Percentiles rank a stretch among this genome's conserved stretches.
These are phyloP conservation scores for Notodonta dromedarius DNA, from an alignment of 2,888 invertebrate species.

Conservation along the genomic window DNA sequence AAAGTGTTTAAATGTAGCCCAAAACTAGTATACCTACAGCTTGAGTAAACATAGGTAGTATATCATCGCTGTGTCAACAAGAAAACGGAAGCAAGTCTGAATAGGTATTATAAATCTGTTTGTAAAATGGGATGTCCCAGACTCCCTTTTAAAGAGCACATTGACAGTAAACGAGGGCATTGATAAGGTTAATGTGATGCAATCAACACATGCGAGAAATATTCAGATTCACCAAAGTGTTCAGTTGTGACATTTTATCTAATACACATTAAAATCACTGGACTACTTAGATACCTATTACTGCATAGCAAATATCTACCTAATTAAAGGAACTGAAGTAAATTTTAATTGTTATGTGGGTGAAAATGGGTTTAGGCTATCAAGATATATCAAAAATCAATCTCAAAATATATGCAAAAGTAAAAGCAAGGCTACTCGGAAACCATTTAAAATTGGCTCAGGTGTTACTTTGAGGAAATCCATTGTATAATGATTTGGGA, in stretches of 20 bases:
- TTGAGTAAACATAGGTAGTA: background rate
- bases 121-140: slow-evolving; percentile 9
- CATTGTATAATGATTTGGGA: too few relatives aligned
- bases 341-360: background rate
- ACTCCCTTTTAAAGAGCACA: slow-evolving; percentile 21
- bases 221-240: background rate
- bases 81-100: background rate
- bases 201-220: background rate
- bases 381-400: too few relatives aligned
- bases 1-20: too few relatives aligned
- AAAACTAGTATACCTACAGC: too few relatives aligned
- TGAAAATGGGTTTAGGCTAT: background rate
- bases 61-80: background rate
- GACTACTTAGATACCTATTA: background rate
- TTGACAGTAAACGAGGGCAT: slow-evolving; percentile 1
- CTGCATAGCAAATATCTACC: background rate
- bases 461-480: too few relatives aligned
- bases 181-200: slow-evolving; percentile 4
- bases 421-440: too few relatives aligned
- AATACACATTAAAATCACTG: background rate
- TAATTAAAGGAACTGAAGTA: background rate
- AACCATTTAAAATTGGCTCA: too few relatives aligned
- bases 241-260: background rate
- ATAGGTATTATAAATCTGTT: background rate
- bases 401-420: too few relatives aligned